phyloP scores from a whole-genome alignment of 2,888 invertebrate genomes.

The Lordiphosa andalusiaca region DNA sequence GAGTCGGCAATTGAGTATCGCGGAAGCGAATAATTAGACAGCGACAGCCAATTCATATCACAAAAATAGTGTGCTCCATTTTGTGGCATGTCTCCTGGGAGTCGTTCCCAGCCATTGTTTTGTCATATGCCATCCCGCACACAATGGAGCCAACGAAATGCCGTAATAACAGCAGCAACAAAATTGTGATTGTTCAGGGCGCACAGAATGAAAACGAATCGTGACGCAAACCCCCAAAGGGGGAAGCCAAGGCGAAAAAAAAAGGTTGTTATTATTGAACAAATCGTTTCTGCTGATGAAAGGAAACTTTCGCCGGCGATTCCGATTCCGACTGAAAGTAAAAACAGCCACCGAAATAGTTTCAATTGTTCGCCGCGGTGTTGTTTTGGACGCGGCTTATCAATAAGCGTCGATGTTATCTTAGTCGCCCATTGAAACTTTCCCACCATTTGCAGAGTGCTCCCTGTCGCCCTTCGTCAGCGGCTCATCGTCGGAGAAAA shows the following conservation, averaged over 20 bases:
- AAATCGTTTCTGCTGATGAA: slow-evolving; percentile 59
- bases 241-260: slow-evolving; percentile 17
- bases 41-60: slow-evolving; percentile 13
- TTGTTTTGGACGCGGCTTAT: slow-evolving; percentile 17
- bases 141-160: slow-evolving; percentile 60
- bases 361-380: slow-evolving; percentile 7
- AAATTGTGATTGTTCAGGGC: slow-evolving; percentile 47
- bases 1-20: slow-evolving; percentile 70
- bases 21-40: slow-evolving; percentile 61
- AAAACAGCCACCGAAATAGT: slow-evolving; percentile 44
- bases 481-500: slow-evolving; percentile 87
- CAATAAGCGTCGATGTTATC: slow-evolving; percentile 62
- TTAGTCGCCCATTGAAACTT: slow-evolving; percentile 35
- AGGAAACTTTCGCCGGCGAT: slow-evolving; percentile 63
- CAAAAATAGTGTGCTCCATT: slow-evolving; percentile 57
- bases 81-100: slow-evolving; percentile 53
- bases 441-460: slow-evolving; percentile 84
- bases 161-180: slow-evolving; percentile 60
- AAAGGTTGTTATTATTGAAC: slow-evolving; percentile 68
- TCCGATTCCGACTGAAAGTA: slow-evolving; percentile 52
- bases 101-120: slow-evolving; percentile 56
- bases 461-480: slow-evolving; percentile 89
- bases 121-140: slow-evolving; percentile 32
- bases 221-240: slow-evolving; percentile 56
- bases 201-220: slow-evolving; percentile 66